Conservation (phyloP, 2,888 invertebrate species). For the Pharmacophagus antenor region DNA sequence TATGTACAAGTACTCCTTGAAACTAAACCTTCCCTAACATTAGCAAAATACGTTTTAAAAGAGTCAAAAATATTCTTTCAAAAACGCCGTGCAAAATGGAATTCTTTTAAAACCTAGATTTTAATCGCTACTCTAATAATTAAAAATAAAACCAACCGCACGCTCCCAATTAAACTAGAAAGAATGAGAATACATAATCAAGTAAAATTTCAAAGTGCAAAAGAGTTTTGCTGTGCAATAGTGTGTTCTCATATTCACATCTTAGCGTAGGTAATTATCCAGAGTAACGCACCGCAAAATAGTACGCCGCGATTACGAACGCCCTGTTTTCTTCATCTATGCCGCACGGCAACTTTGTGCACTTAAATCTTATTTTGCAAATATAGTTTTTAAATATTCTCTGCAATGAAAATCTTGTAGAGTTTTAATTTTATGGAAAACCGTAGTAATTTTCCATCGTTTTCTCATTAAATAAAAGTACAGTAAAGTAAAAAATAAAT, state of each 20-base stretch:
- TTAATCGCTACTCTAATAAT: constrained; percentile 12
- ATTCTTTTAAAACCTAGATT: background rate
- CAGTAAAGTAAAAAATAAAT: background rate
- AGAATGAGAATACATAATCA: background rate
- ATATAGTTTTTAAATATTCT: constrained; percentile 40
- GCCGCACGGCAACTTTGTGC: constrained; percentile 37
- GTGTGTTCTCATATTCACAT: constrained; percentile 48
- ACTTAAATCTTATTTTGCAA: constrained; percentile 47
- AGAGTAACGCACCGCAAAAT: constrained; percentile 53
- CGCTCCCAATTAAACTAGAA: background rate
- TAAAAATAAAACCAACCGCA: background rate
- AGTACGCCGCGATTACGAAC: constrained; percentile 52
- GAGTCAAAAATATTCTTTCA: background rate
- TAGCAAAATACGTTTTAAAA: background rate
- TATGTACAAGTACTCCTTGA: no score
- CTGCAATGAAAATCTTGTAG: constrained; percentile 29
- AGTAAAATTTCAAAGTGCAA: constrained; percentile 34
- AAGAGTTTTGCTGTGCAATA: constrained; percentile 38
- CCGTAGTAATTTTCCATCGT: background rate
- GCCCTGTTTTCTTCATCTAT: constrained; percentile 45
- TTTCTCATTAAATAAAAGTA: background rate
- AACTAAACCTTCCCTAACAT: no score
- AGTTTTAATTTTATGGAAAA: background rate
- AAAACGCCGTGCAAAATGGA: background rate
- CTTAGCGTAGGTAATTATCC: constrained; percentile 50